Percentiles rank a stretch among this genome's conserved stretches.
phyloP scores from a whole-genome alignment of 2,888 invertebrate species.

The Polyommatus icarus region DNA sequence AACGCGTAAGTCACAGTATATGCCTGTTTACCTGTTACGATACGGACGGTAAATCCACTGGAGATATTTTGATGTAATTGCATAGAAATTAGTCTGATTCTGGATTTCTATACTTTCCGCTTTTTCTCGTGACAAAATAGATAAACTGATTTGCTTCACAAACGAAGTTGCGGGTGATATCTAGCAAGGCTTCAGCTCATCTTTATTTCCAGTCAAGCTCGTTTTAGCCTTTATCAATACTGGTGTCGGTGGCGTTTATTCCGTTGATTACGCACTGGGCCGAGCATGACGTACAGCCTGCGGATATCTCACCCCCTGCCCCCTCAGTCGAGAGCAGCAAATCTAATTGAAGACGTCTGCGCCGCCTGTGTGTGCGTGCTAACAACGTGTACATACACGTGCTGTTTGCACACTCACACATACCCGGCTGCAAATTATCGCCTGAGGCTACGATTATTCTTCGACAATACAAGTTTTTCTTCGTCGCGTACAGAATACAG shows the following conservation, averaged over 20 bases:
- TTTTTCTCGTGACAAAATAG: no score
- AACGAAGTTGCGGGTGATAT: no score
- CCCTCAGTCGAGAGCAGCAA: neutral
- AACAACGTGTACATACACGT: neutral
- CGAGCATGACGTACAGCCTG: neutral
- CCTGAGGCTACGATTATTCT: neutral
- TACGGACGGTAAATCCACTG: neutral
- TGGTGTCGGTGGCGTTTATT: neutral
- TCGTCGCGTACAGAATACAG: neutral
- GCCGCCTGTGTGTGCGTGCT: neutral
- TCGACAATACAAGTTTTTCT: neutral
- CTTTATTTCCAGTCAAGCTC: neutral
- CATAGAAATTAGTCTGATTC: no score
- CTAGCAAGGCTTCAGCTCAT: no score
- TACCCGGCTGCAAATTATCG: neutral
- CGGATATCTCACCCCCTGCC: neutral
- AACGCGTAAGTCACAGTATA: neutral
- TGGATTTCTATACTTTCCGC: no score
- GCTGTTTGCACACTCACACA: neutral
- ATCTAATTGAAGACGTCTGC: conserved; percentile 10
- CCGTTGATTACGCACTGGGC: neutral
- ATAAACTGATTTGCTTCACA: no score
- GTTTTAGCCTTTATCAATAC: neutral
- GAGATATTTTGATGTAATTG: no score
- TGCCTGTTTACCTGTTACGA: neutral